Evolutionary conservation across 2,888 invertebrate species (phyloP).

Genomic region (Tuta absoluta): DNA sequence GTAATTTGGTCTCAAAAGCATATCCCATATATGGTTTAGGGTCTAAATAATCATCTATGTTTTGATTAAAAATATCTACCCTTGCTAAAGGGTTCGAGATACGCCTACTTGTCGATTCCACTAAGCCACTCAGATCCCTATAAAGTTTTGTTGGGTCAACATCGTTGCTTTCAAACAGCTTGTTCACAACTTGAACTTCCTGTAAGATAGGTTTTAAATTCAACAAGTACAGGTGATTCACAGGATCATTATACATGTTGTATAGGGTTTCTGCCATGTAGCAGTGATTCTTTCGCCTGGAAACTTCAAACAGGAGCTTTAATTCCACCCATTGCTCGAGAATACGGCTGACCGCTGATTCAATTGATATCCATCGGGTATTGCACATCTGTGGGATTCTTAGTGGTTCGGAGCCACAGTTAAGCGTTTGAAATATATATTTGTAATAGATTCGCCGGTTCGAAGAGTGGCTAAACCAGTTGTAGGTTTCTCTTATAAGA

Average conservation of each 20-base stretch:
- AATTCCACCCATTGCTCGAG: slow-evolving; percentile 41
- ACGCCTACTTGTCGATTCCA: neutral
- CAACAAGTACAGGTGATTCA: slow-evolving; percentile 32
- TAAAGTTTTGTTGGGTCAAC: neutral
- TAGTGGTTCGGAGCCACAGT: slow-evolving; percentile 42
- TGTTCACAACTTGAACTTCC: neutral
- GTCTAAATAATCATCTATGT: slow-evolving; percentile 30
- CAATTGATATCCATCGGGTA: slow-evolving; percentile 44
- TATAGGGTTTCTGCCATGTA: slow-evolving; percentile 40
- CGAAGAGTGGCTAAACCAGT: slow-evolving; percentile 41
- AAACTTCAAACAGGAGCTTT: slow-evolving; percentile 32
- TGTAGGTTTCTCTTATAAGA: slow-evolving; percentile 41
- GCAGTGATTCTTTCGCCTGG: slow-evolving; percentile 34
- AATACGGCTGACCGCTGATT: slow-evolving; percentile 41
- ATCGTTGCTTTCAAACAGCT: neutral
- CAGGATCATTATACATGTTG: slow-evolving; percentile 35
- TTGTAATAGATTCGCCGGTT: slow-evolving; percentile 34
- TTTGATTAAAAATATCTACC: slow-evolving; percentile 27
- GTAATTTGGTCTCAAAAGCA: slow-evolving; percentile 33
- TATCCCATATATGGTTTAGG: slow-evolving; percentile 32
- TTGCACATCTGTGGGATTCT: slow-evolving; percentile 40
- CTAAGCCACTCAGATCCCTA: neutral
- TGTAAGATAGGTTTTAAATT: slow-evolving; percentile 25
- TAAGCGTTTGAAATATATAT: slow-evolving; percentile 42
- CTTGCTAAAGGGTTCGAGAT: too few species aligned